A percentile compares a stretch with the other conserved stretches of the same genome.
phyloP scores from a whole-genome alignment of 53 echinoderm and acorn worm genomes.

The Actinopyga echinites region DNA sequence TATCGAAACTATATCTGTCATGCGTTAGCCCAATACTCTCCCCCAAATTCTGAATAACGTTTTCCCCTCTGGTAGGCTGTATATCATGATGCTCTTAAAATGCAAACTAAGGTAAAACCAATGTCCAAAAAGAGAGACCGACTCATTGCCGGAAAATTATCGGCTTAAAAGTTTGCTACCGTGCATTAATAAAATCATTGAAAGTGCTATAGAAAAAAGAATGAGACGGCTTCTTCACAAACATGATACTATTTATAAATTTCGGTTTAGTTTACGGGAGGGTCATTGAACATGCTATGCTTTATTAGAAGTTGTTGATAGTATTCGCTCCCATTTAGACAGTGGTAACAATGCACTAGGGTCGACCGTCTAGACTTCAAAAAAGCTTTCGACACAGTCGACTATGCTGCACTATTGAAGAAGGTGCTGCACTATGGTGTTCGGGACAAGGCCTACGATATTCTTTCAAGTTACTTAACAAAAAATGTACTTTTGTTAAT shows the following conservation, averaged over 20 bases:
- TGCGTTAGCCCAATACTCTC: background rate
- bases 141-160: no score
- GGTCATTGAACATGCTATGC: no score
- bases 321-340: background rate
- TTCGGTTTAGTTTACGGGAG: background rate
- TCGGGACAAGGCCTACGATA: background rate
- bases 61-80: no score
- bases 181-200: background rate
- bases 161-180: background rate
- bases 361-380: background rate
- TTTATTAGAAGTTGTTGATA: background rate
- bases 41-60: background rate
- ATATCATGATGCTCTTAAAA: no score
- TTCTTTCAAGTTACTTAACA: background rate
- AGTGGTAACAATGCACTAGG: no score
- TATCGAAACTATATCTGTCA: background rate
- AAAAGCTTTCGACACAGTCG: background rate
- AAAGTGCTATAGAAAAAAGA: no score
- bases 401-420: background rate
- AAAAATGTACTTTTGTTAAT: conserved; percentile 12
- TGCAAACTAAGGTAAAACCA: no score
- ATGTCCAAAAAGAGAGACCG: no score
- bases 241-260: no score
- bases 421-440: background rate
- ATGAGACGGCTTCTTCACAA: no score